phyloP scores from a whole-genome alignment of 2,888 invertebrate species.

The Perizoma affinitatum region DNA sequence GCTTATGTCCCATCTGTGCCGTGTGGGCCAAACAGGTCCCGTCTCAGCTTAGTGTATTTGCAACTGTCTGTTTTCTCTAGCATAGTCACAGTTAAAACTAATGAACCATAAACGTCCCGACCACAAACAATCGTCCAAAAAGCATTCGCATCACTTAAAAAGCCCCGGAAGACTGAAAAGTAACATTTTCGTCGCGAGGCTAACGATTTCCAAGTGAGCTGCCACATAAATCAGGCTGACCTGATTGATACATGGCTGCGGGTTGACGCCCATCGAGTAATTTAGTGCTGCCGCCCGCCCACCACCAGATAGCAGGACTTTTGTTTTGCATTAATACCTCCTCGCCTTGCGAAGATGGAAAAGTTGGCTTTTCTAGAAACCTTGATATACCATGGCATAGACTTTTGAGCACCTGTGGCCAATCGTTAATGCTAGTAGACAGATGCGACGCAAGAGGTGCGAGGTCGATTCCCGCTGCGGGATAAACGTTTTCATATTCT shows the following conservation, averaged over 20 bases:
- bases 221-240: constrained; percentile 79
- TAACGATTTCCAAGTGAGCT: constrained; percentile 82
- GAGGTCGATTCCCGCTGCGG: no score
- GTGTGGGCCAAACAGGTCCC: no score
- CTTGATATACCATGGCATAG: no score
- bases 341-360: constrained; percentile 42
- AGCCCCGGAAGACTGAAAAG: constrained; percentile 67
- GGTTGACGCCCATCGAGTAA: constrained; percentile 86
- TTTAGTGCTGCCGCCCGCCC: constrained; percentile 86
- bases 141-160: constrained; percentile 45
- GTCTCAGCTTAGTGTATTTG: no score
- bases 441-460: no score
- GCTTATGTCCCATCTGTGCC: no score
- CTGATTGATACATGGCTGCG: constrained; percentile 85
- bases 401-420: no score
- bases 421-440: no score
- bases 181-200: constrained; percentile 81
- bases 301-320: constrained; percentile 81
- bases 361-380: constrained; percentile 19
- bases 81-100: neutral
- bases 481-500: no score
- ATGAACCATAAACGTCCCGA: neutral
- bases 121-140: constrained; percentile 52
- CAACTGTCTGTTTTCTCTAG: no score
- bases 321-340: constrained; percentile 84